phyloP scores from a whole-genome alignment of 2,797 vertebrate genomes.

The Peromyscus attwateri region DNA sequence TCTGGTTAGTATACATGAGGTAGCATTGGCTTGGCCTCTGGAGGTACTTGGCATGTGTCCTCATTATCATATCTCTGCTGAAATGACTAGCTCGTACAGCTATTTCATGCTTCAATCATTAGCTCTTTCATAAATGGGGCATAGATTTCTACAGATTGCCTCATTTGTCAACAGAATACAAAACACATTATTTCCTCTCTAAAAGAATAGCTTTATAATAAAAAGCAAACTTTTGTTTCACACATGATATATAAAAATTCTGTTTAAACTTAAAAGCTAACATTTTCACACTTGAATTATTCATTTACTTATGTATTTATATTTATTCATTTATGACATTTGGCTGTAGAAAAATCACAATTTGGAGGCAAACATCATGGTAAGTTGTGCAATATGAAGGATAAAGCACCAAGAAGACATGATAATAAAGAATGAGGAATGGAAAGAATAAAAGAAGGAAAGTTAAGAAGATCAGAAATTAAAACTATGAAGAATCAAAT shows the following conservation, averaged over 20 bases:
- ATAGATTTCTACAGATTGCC: background rate
- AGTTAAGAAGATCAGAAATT: background rate
- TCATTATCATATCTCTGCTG: background rate
- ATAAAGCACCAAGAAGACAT: background rate
- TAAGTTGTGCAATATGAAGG: background rate
- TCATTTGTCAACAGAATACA: background rate
- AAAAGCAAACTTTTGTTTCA: background rate
- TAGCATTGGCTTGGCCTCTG: background rate
- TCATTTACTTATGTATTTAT: background rate
- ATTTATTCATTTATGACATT: background rate
- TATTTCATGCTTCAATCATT: background rate
- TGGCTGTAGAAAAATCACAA: background rate
- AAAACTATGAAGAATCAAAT: background rate
- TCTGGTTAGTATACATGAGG: background rate
- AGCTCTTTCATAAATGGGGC: background rate
- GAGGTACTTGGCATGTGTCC: background rate
- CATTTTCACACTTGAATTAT: background rate
- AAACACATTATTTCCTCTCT: background rate
- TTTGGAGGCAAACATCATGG: background rate
- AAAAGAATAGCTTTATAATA: background rate
- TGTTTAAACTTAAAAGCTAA: background rate
- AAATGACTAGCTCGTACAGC: background rate
- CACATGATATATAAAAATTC: background rate
- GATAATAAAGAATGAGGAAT: background rate
- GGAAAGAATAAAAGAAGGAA: background rate